Evolutionary conservation across 1,140 invertebrate genomes (phyloP), one percentile per base, ranked within the genome.

Genomic region (Orchesella cincta): DNA sequence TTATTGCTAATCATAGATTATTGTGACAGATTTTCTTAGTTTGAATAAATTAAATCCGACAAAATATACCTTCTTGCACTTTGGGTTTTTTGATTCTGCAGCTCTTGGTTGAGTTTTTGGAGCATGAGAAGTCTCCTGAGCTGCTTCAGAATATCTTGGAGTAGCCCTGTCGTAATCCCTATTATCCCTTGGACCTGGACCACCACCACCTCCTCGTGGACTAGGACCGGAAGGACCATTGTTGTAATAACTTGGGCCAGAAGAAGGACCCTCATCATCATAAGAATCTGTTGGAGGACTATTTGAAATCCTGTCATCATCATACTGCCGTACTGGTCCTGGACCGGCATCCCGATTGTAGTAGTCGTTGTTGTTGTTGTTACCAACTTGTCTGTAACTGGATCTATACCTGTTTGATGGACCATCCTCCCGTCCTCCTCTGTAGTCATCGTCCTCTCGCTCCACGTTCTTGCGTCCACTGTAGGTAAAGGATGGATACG

Each of bases 401-500:
- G 80, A 81, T 62, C 80, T 70, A 57, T 78, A 81, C 36, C 67
- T 73, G n/a, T 75, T 67, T 67, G 76, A 26, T 51, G 36, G 20
- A 39, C 35, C 75, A 29, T 34, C 12, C 31, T 12, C 23, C 54
- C 71, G 14, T 46, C 31, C 20, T 76, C 57, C 29, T 14, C n/a
- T 28, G 31, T 31, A 36, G n/a, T 46, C 62, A 23, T 74, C 74
- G 39, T 46, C 71, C 39, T 73, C 35, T 39, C 71, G 34, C 3
- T 16, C 33, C 39, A 79, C 52, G 2, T 57, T 62, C 28, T 78
- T 39, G 54, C 81, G 39, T 12, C 79, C 81, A 72, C 73, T 82
- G 76, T 82, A 82, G 0, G 81, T 82, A 70, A 75, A 82, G 16
- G 74, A 76, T 14, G 81, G 81, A 62, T 73, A 82, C 20, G 81